Evolutionary conservation across 2,113 vertebrate genomes (phyloP).

Genomic region (Bufo bufo): DNA sequence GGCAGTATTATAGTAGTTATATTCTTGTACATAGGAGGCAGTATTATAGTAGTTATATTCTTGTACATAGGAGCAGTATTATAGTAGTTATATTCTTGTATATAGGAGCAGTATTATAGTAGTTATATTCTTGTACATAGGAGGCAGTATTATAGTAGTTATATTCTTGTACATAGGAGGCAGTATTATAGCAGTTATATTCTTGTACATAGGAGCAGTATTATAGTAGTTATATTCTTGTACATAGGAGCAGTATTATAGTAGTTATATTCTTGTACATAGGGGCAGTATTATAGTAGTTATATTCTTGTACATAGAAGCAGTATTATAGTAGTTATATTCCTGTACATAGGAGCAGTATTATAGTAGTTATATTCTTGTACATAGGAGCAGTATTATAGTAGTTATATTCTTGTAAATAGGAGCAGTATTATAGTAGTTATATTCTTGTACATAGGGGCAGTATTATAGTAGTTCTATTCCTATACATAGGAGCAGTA

Average conservation of each 20-base stretch:
- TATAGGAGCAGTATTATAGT: not conserved
- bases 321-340: conserved; percentile 10
- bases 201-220: not conserved
- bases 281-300: conserved; percentile 2
- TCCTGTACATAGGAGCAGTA: not conserved
- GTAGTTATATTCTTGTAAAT: conserved; percentile 3
- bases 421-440: not conserved
- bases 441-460: not conserved
- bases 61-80: not conserved
- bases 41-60: conserved; percentile 2
- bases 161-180: not conserved
- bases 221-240: not conserved
- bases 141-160: conserved; percentile 2
- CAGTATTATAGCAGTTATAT: conserved; percentile 2
- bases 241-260: not conserved
- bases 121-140: conserved; percentile 6
- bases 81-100: conserved; percentile 1
- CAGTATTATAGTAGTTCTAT: conserved; percentile 6
- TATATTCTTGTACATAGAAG: not conserved
- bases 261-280: conserved; percentile 7
- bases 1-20: not conserved
- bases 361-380: conserved; percentile 1
- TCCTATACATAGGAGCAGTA: not conserved
- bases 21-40: not conserved
- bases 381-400: not conserved